These are phyloP conservation scores for Momotus momota DNA, from an alignment of 2,797 vertebrate genomes.

Conservation along the genomic window DNA sequence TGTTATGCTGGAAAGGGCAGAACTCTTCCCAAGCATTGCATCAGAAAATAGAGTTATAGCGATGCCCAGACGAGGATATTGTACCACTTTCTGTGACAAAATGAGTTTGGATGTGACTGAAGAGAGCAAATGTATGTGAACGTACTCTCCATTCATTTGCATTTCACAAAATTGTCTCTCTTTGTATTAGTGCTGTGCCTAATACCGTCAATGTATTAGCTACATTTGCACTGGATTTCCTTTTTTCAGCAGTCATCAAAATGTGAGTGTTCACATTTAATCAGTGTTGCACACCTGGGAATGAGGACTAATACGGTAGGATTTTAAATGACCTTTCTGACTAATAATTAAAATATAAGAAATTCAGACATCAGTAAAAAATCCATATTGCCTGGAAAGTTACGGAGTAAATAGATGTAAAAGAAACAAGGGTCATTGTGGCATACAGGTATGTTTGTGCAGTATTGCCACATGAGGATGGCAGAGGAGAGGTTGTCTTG, in stretches of 20 bases:
- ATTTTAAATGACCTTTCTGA: neutral
- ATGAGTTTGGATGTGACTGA: neutral
- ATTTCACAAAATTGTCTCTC: neutral
- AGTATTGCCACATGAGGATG: accelerated
- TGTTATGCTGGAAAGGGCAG: neutral
- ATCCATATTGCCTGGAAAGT: neutral
- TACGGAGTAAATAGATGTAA: neutral
- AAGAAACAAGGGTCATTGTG: neutral
- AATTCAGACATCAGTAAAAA: neutral
- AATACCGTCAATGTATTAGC: neutral
- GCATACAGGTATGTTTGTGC: neutral
- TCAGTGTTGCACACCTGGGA: neutral
- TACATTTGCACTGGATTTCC: neutral
- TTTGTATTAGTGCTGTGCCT: neutral
- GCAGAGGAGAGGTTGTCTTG: neutral
- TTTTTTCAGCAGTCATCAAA: neutral
- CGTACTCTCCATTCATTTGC: neutral
- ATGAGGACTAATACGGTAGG: neutral
- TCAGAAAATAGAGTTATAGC: neutral
- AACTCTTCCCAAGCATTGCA: neutral
- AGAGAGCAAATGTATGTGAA: neutral
- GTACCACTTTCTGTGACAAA: neutral
- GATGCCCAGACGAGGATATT: neutral
- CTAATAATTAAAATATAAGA: neutral
- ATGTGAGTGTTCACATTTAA: neutral